phyloP scores from a whole-genome alignment of 2,888 invertebrate genomes.

The Steinernema hermaphroditum region DNA sequence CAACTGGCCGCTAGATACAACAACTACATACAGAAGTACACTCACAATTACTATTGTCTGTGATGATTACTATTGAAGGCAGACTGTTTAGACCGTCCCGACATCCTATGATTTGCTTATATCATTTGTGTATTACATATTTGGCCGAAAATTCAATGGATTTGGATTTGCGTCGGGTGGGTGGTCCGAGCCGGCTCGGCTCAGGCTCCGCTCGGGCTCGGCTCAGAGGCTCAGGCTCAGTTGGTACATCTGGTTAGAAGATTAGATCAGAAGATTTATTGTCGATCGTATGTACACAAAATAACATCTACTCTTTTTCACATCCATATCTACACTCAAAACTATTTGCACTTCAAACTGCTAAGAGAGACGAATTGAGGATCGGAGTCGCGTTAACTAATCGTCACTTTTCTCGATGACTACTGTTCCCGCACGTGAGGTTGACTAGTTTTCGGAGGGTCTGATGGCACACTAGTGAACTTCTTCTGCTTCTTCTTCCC shows the following conservation, averaged over 20 bases:
- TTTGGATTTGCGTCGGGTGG: too few species aligned
- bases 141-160: too few species aligned
- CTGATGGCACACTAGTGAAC: neutral
- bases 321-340: neutral
- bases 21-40: too few species aligned
- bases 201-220: too few species aligned
- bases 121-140: too few species aligned
- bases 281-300: constrained; percentile 20
- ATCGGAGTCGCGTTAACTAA: constrained; percentile 20
- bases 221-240: too few species aligned
- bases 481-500: neutral
- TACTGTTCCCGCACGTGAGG: constrained; percentile 22
- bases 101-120: too few species aligned
- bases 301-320: neutral
- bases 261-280: neutral
- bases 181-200: too few species aligned
- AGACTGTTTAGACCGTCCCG: too few species aligned
- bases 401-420: neutral
- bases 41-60: too few species aligned
- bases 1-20: too few species aligned
- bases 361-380: constrained; percentile 3
- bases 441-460: constrained; percentile 12
- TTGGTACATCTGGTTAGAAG: neutral
- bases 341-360: constrained; percentile 20
- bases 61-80: too few species aligned